phyloP scores from a whole-genome alignment of 92 coral and sea anemone genomes.

The Anthopleura xanthogrammica region DNA sequence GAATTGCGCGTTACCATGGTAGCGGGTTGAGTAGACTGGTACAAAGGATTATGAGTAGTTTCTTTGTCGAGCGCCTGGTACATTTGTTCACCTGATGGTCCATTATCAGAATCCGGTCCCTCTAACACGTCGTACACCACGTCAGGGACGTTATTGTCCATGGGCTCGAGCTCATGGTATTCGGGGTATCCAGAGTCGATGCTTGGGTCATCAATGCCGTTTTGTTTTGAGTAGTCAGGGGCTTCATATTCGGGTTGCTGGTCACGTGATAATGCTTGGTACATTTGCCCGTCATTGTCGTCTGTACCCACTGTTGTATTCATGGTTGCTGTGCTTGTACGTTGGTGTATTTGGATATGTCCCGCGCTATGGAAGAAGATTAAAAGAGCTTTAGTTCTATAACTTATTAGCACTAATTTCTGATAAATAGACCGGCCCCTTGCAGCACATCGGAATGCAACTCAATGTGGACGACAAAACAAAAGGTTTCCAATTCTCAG shows the following conservation, averaged over 20 bases:
- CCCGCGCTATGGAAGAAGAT: neutral
- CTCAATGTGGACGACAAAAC: too few relatives aligned
- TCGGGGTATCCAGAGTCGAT: neutral
- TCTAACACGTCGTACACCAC: conserved; percentile 3
- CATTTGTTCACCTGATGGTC: neutral
- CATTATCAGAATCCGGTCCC: neutral
- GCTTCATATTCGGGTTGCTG: neutral
- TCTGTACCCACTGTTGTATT: neutral
- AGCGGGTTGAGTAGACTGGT: neutral
- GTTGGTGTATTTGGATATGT: neutral
- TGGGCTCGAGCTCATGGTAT: neutral
- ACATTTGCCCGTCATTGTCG: neutral
- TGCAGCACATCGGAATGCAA: too few relatives aligned
- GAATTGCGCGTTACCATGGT: neutral
- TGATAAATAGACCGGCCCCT: too few relatives aligned
- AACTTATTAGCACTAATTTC: too few relatives aligned
- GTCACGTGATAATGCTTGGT: neutral
- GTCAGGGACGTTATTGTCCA: conserved; percentile 1
- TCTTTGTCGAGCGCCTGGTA: neutral
- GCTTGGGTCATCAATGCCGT: neutral
- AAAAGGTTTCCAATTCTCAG: too few relatives aligned
- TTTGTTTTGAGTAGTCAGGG: neutral
- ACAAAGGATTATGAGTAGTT: conserved; percentile 1
- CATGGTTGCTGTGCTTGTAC: neutral
- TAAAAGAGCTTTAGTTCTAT: too few relatives aligned